Conservation (phyloP, 2,888 invertebrate species). For the Synanthedon tipuliformis region DNA sequence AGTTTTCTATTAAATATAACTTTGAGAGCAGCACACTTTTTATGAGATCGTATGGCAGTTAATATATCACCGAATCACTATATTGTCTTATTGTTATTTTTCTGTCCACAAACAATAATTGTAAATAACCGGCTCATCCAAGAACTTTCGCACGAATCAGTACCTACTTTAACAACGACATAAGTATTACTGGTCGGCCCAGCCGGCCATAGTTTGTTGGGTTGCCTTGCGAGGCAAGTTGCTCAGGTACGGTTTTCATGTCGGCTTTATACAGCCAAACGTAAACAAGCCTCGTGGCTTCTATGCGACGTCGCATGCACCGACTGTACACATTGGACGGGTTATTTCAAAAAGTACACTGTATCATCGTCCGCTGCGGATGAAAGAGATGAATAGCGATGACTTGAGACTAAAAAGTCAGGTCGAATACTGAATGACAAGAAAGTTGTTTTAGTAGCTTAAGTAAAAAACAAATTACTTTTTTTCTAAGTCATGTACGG, state of each 20-base stretch:
- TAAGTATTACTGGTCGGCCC: slow-evolving; percentile 40
- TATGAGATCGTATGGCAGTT: not conserved
- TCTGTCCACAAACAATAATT: not conserved
- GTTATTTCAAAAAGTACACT: slow-evolving; percentile 27
- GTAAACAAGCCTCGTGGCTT: slow-evolving; percentile 15
- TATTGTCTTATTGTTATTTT: not conserved
- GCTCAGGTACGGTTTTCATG: slow-evolving; percentile 57
- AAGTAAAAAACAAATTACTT: not conserved
- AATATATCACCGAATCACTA: not conserved
- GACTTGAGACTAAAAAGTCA: not conserved
- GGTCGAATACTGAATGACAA: not conserved
- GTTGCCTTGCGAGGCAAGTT: slow-evolving; percentile 24
- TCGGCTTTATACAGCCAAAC: slow-evolving; percentile 29
- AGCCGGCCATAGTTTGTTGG: slow-evolving; percentile 14
- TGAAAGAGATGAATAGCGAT: slow-evolving; percentile 46
- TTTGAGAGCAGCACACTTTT: not conserved
- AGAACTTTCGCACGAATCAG: slow-evolving; percentile 1
- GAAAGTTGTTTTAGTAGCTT: not conserved
- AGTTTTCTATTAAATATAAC: not conserved
- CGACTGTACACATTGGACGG: slow-evolving; percentile 3
- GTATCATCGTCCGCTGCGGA: slow-evolving; percentile 34
- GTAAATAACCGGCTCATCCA: not conserved
- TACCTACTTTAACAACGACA: slow-evolving; percentile 29
- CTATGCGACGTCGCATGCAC: not conserved
- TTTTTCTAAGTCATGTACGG: not conserved